A percentile compares a stretch with the other conserved stretches of the same genome.
phyloP scores from a whole-genome alignment of 1,140 invertebrate genomes.

The Drosophila pruinosa region DNA sequence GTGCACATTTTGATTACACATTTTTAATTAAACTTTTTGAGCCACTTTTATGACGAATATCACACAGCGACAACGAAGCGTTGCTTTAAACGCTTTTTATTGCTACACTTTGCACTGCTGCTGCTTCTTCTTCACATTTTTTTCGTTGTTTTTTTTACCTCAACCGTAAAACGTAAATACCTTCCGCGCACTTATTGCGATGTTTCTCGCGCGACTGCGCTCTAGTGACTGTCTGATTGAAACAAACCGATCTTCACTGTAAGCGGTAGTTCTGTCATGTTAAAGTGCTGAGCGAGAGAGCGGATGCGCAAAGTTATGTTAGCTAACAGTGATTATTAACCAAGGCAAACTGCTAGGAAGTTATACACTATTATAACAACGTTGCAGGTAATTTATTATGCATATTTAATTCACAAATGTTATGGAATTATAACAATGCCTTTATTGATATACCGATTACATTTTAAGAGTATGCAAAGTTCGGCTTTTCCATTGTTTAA shows the following conservation, averaged over 20 bases:
- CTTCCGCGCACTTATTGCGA: conserved; percentile 43
- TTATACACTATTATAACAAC: too few species aligned
- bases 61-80: conserved; percentile 7
- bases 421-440: neutral
- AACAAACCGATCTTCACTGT: conserved; percentile 28
- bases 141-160: conserved; percentile 28
- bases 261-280: conserved; percentile 11
- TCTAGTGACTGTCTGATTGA: conserved; percentile 54
- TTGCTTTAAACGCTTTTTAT: conserved; percentile 28
- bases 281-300: neutral
- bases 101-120: conserved; percentile 36
- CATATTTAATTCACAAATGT: neutral
- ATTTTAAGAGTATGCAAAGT: neutral
- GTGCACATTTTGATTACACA: conserved; percentile 39
- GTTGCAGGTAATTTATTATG: too few species aligned
- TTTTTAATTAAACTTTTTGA: conserved; percentile 38
- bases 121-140: conserved; percentile 21
- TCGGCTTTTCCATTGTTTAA: neutral
- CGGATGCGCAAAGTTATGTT: neutral
- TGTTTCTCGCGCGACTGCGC: conserved; percentile 55
- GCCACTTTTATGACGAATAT: conserved; percentile 20
- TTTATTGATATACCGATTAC: neutral
- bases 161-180: conserved; percentile 31
- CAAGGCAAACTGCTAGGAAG: too few species aligned
- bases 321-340: neutral